Percentiles rank a stretch among this genome's conserved stretches.
phyloP scores from a whole-genome alignment of 1,140 invertebrate genomes.

The Aricia agestis region DNA sequence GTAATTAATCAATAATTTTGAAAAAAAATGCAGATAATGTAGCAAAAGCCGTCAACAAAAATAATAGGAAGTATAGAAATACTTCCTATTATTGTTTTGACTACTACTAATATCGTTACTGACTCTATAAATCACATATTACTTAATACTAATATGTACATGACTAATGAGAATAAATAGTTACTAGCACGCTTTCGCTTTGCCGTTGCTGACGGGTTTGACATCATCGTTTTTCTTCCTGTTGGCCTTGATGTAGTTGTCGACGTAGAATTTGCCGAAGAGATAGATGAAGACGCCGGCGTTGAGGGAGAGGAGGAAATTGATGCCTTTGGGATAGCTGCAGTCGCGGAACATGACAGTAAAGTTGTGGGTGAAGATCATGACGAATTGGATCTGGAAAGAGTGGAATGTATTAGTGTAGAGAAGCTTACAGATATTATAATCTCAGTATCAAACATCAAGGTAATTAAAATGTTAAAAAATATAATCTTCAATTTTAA shows the following conservation, averaged over 20 bases:
- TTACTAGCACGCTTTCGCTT: background rate
- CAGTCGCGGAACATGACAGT: conserved; percentile 79
- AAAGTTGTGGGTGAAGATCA: conserved; percentile 84
- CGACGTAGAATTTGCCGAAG: conserved; percentile 89
- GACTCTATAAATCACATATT: background rate
- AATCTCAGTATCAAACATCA: too few species aligned
- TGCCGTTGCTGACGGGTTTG: background rate
- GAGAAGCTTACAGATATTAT: too few species aligned
- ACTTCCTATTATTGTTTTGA: background rate
- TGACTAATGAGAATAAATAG: background rate
- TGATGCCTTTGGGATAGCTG: conserved; percentile 81
- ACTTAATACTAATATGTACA: conserved; percentile 4
- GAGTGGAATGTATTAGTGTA: conserved; percentile 2
- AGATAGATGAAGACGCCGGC: conserved; percentile 88
- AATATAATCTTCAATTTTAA: too few species aligned
- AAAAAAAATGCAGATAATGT: too few species aligned
- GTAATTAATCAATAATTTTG: too few species aligned
- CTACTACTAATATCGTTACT: background rate
- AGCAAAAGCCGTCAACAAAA: too few species aligned
- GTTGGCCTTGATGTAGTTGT: conserved; percentile 79
- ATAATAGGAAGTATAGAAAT: too few species aligned
- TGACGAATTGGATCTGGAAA: conserved; percentile 86
- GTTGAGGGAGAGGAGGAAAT: conserved; percentile 83
- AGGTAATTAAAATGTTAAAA: too few species aligned
- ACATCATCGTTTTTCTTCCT: background rate